Evolutionary conservation across 2,113 vertebrate genomes (phyloP), one percentile per base, ranked within the genome.

Genomic region (Amazona vittata): DNA sequence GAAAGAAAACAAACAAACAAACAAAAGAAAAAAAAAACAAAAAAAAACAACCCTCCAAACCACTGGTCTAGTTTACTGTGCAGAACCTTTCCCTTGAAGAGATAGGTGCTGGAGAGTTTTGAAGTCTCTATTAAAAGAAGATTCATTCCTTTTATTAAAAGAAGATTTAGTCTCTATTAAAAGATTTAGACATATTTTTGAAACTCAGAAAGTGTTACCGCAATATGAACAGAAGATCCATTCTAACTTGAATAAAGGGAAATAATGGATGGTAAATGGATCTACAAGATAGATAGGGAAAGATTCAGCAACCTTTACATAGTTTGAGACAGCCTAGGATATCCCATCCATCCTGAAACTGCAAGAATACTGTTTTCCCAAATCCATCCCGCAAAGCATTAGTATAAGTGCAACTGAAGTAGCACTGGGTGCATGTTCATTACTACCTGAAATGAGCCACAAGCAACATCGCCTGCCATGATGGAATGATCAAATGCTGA

Each of bases 181-280:
- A 96, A 81, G 50, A 17, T 81, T 89, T 82, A 90, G 86, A 57
- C 43, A 88, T 75, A 5, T 49, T 95, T 94, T 93, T 29, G 47
- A 84, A 41, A 90, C 52, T 50, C 53, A 4, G 20, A 64, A 68
- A 52, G 8, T 43, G 83, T 87, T 87, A 67, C 37, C 49, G 46
- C 64, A 33, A 75, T 83, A 60, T 52, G 68, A 94, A 25, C 25
- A 43, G 87, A 93, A 97, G 64, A 92, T 71, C 20, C 65, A 84
- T 64, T 75, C 20, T 77, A 35, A 25, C 16, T 65, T 60, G 11
- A 41, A 29, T 44, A 43, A 19, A 10, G 28, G 9, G 26, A 83
- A 84, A 65, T 15, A 26, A 3, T 59, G n/a, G 3, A 20, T 59
- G 41, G 6, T 49, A 26, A 68, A 60, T 33, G 12, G 8, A 75